Evolutionary conservation across 2,888 invertebrate genomes (phyloP).

Genomic region (Lasius platythorax): DNA sequence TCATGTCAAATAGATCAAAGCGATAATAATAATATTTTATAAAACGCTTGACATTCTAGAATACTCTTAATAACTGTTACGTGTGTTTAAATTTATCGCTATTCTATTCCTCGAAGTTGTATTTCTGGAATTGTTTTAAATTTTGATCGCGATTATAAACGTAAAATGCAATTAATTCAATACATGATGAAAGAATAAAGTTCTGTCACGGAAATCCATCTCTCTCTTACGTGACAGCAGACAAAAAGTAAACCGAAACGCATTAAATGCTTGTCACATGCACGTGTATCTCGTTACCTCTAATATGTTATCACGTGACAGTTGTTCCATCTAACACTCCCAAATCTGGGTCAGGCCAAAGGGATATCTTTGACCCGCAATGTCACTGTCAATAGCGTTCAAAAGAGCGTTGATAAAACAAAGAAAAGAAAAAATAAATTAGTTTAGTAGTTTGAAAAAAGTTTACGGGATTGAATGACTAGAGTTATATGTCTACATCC

Average conservation of each 20-base stretch:
- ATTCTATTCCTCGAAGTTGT: not conserved
- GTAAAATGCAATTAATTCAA: not conserved
- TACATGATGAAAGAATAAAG: not conserved
- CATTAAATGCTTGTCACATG: slow-evolving; percentile 13
- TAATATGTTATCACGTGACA: slow-evolving; percentile 12
- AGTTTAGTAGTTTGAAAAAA: not conserved
- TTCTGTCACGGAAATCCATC: not conserved
- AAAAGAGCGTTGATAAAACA: not conserved
- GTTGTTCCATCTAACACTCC: slow-evolving; percentile 8
- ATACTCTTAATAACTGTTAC: not conserved
- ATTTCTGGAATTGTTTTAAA: not conserved
- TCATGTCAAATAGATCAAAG: not conserved
- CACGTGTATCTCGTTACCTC: slow-evolving; percentile 28
- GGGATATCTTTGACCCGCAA: slow-evolving; percentile 21
- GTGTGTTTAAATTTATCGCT: not conserved
- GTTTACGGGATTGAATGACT: not conserved
- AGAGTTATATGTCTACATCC: not conserved
- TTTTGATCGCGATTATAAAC: not conserved
- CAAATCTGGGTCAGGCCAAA: slow-evolving; percentile 17
- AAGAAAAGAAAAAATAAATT: not conserved
- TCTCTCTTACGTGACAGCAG: not conserved
- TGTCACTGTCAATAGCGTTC: slow-evolving; percentile 6
- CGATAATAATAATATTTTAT: not conserved
- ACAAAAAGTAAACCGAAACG: not conserved
- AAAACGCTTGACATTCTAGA: not conserved